Base-by-base conservation (phyloP, 2,888 invertebrate genomes). In the Chesias legatella region DNA sequence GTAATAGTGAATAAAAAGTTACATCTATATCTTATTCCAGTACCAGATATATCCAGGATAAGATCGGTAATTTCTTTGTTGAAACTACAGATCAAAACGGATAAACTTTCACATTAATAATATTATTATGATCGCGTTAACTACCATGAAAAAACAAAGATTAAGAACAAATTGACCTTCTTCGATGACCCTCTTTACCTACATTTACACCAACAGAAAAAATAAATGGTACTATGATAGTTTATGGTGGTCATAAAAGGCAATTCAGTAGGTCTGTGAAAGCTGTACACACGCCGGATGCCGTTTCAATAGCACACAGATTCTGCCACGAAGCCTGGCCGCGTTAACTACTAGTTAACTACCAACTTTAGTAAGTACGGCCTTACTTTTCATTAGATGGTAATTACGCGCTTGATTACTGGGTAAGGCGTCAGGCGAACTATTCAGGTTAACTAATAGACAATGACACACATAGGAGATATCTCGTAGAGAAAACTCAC, bases 351-450 rank as follows among this genome's bases (percentile, higher is more conserved):
- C 62, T 53, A 42, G 58, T 67, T 53, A 56, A 58, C 45, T 36
- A 44, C 13, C 5, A 3, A 17, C n/a, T n/a, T 17, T 54, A 53
- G 51, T 63, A 67, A 66, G 61, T 65, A 66, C 63, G 61, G 54
- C 62, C 62, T 67, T 63, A 63, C 53, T 62, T 67, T 63, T 67
- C 70, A 76, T 73, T 74, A 70, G 66, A 56, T 51, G 53, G 63
- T 67, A 58, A 69, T 73, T 73, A 74, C 58, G 51, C 54, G 33
- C 52, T 56, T 65, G 66, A 70, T 72, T 68, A 58, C 63, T 58
- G 53, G 61, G 52, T 60, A 44, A 68, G 63, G 66, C 62, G 72
- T 68, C 59, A 56, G 53, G 42, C 42, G 43, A 34, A 27, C 53
- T 56, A 68, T 67, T 60, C 54, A 61, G 65, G 64, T 58, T 68